A percentile compares a stretch with the other conserved stretches of the same genome.
phyloP scores from a whole-genome alignment of 2,797 vertebrate genomes.

The Schizopygopsis malacanthus region DNA sequence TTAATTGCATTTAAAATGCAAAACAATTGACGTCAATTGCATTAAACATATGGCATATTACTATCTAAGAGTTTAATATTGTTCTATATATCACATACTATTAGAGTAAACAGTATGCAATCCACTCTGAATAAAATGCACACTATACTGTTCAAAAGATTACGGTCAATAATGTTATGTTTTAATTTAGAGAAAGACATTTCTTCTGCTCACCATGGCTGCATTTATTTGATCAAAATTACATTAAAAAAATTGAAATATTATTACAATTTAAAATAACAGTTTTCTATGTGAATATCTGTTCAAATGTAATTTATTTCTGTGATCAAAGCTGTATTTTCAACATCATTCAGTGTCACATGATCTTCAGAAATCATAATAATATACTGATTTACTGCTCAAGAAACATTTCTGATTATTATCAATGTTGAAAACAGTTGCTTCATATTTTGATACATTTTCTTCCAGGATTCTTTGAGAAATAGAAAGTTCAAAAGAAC shows the following conservation, averaged over 20 bases:
- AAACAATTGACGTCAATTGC: neutral
- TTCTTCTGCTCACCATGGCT: neutral
- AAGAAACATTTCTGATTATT: neutral
- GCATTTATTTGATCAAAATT: neutral
- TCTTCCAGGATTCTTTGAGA: neutral
- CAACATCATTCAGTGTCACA: neutral
- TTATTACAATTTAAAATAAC: neutral
- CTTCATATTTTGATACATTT: neutral
- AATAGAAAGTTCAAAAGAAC: neutral
- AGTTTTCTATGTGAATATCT: neutral
- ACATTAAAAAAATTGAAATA: neutral
- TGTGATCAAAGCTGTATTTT: neutral
- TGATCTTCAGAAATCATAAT: neutral
- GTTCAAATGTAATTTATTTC: neutral
- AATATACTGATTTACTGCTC: neutral
- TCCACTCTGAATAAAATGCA: neutral
- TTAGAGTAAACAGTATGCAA: neutral
- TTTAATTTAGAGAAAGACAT: neutral
- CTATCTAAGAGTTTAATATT: neutral
- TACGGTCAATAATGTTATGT: neutral
- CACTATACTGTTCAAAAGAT: neutral
- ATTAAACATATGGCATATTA: neutral
- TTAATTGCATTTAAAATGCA: neutral
- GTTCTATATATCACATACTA: neutral
- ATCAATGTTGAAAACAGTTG: neutral